Percentiles rank a stretch among this genome's conserved stretches.
phyloP scores from a whole-genome alignment of 2,888 invertebrate species.

The Gisinianus flammeolus region DNA sequence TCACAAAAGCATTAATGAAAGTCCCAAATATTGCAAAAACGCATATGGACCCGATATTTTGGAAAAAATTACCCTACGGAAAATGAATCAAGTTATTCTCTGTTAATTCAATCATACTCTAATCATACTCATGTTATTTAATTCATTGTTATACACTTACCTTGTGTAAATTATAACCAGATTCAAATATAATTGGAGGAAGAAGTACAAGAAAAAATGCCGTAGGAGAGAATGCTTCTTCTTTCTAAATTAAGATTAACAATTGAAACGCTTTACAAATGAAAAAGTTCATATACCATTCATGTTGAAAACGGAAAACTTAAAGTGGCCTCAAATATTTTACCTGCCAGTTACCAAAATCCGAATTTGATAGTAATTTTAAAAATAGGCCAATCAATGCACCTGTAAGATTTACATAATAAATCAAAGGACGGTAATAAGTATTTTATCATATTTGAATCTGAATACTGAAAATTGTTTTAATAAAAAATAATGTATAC shows the following conservation, averaged over 20 bases:
- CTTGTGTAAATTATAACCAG: conserved; percentile 98
- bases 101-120: conserved; percentile 1
- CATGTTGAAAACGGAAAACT: not conserved
- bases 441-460: not conserved
- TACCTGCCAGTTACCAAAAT: conserved; percentile 86
- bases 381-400: conserved; percentile 89
- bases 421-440: conserved; percentile 15
- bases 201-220: conserved; percentile 95
- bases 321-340: not conserved
- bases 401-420: conserved; percentile 65
- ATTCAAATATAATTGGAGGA: conserved; percentile 99
- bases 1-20: conserved; percentile 93
- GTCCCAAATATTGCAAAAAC: conserved; percentile 98
- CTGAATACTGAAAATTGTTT: no score
- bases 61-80: conserved; percentile 69
- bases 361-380: conserved; percentile 84
- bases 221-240: conserved; percentile 97
- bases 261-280: not conserved
- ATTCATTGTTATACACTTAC: no score
- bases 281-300: not conserved
- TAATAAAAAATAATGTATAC: conserved; percentile 60
- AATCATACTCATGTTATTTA: no score
- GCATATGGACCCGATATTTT: conserved; percentile 98
- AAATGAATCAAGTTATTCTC: conserved; percentile 20
- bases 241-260: conserved; percentile 69